Evolutionary conservation across 1,140 invertebrate genomes (phyloP).

Genomic region (Neodiprion pinetum): DNA sequence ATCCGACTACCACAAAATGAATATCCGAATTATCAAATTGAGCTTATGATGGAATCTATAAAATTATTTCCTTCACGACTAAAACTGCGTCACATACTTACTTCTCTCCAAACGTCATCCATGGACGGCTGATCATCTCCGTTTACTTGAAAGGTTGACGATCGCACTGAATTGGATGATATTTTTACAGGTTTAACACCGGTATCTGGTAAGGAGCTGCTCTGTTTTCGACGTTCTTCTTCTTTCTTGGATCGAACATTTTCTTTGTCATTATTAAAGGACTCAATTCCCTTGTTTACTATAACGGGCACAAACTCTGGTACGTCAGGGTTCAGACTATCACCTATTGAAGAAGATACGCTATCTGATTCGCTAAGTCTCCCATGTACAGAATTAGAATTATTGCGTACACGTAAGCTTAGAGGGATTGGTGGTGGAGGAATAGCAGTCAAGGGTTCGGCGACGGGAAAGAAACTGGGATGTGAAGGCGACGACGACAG

Average conservation of each 20-base stretch:
- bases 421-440: constrained; percentile 73
- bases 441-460: constrained; percentile 67
- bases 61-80: constrained; percentile 38
- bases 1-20: constrained; percentile 9
- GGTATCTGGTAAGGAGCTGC: neutral
- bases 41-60: neutral
- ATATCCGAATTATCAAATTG: neutral
- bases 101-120: constrained; percentile 41
- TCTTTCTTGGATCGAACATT: constrained; percentile 17
- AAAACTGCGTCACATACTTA: constrained; percentile 9
- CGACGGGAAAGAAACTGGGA: constrained; percentile 59
- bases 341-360: constrained; percentile 46
- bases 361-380: constrained; percentile 44
- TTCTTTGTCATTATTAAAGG: constrained; percentile 18
- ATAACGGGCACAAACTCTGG: constrained; percentile 79
- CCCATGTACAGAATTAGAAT: constrained; percentile 23
- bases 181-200: neutral
- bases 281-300: constrained; percentile 25
- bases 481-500: constrained; percentile 30
- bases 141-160: constrained; percentile 24
- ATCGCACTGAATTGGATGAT: neutral
- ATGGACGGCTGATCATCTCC: constrained; percentile 21
- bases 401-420: constrained; percentile 38
- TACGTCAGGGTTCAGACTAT: constrained; percentile 83
- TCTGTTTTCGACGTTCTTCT: constrained; percentile 13